Percentiles rank a stretch among this genome's conserved stretches.
These are phyloP conservation scores for Spisula subtruncata DNA, from an alignment of 2,888 invertebrate species.

Conservation along the genomic window DNA sequence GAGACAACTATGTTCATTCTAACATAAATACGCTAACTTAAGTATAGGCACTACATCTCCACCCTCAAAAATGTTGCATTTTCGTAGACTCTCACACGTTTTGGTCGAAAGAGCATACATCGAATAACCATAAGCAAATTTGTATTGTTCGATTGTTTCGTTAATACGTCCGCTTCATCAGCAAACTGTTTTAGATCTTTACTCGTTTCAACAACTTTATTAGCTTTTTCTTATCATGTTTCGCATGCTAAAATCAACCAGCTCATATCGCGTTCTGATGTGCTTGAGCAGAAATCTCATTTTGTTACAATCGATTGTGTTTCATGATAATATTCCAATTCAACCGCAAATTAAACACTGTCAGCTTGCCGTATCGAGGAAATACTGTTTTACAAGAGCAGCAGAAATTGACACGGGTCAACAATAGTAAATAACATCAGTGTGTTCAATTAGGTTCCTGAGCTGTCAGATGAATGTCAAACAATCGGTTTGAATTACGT, in stretches of 20 bases:
- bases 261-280: not conserved
- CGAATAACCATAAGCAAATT: not conserved
- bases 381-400: not conserved
- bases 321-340: constrained; percentile 7
- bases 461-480: constrained; percentile 23
- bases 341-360: not conserved
- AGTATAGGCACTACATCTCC: too few relatives aligned
- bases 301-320: constrained; percentile 1
- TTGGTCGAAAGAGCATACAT: not conserved
- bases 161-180: too few relatives aligned
- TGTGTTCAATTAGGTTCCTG: constrained; percentile 4
- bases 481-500: constrained; percentile 1
- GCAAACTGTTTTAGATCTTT: too few relatives aligned
- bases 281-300: not conserved
- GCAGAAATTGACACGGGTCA: not conserved
- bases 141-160: too few relatives aligned
- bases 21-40: too few relatives aligned
- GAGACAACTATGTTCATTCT: too few relatives aligned
- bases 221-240: too few relatives aligned
- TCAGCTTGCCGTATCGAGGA: not conserved
- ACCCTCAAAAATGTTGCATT: not conserved
- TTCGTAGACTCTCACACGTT: not conserved
- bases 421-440: constrained; percentile 8
- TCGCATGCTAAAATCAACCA: too few relatives aligned
- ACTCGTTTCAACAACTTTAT: too few relatives aligned